Percentiles rank a stretch among this genome's conserved stretches.
Conservation (phyloP, 1,140 invertebrate genomes). For the Diorhabda sublineata region DNA sequence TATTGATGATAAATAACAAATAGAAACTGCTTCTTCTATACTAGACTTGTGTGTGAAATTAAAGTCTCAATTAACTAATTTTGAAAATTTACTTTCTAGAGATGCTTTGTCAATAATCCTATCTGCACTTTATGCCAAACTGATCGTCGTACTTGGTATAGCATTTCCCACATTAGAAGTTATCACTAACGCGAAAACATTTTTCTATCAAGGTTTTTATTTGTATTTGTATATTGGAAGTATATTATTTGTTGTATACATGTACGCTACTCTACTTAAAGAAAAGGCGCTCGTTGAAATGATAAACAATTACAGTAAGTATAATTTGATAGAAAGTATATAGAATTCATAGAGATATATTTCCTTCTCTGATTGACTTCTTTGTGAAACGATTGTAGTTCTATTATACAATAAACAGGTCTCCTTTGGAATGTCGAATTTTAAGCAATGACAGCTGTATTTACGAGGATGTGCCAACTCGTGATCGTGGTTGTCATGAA, state of each 20-base stretch:
- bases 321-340: neutral
- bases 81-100: slow-evolving; percentile 35
- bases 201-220: slow-evolving; percentile 76
- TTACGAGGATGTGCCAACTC: too few relatives aligned
- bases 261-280: slow-evolving; percentile 68
- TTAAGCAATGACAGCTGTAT: too few relatives aligned
- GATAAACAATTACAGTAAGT: slow-evolving; percentile 49
- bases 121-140: slow-evolving; percentile 74
- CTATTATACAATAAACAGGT: too few relatives aligned
- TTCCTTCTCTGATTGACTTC: too few relatives aligned
- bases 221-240: slow-evolving; percentile 76
- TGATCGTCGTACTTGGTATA: slow-evolving; percentile 73
- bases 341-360: too few relatives aligned
- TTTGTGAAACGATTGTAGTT: too few relatives aligned
- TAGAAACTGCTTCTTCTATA: neutral
- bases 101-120: slow-evolving; percentile 56
- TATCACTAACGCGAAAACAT: slow-evolving; percentile 60
- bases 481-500: too few relatives aligned
- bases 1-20: neutral
- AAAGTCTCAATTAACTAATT: neutral
- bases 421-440: too few relatives aligned
- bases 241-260: slow-evolving; percentile 75
- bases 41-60: neutral
- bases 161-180: slow-evolving; percentile 67
- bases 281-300: slow-evolving; percentile 54